Evolutionary conservation across 1,140 invertebrate species (phyloP), one percentile per base, ranked within the genome.

Genomic region (Helicorthomorpha holstii): DNA sequence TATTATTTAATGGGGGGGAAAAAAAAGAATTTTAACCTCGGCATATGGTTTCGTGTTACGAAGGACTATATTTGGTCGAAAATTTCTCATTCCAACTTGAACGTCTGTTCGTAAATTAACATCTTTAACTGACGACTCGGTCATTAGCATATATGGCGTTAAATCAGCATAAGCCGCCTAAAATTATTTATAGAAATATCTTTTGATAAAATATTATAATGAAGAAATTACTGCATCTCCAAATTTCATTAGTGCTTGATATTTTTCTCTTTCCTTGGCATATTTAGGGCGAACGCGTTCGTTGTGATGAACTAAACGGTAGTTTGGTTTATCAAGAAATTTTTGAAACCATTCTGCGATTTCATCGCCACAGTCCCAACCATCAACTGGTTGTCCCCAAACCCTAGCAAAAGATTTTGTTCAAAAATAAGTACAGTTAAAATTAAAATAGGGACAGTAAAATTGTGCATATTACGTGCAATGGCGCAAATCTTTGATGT

Each of bases 31-130:
- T n/a, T 21, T 48, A 24, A 51, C 60, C 64, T 85, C 82, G 2
- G 74, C 77, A 58, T 74, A 80, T 1, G 78, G 59, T 22, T 68
- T 56, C 1, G 73, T 64, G 1, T 78, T 79, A 57, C 75, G 73
- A 4, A 84, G 67, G 0, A 83, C 67, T 52, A 84, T 76, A 63
- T 82, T 83, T 1, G 76, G 73, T 38, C 81, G 68, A 61, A 83
- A 84, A 50, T 75, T 64, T 49, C 73, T 58, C 3, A 72, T 51
- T n/a, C 69, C 65, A 1, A 79, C 69, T 21, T 69, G 61, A 16
- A 74, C 66, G 16, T 72, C 61, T 10, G 81, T 49, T 51, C 73
- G 67, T 10, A 53, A 64, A 61, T 80, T 80, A 46, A 82, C 60
- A 24, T 82, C 80, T 0, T 70, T 60, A 1, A 82, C 64, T 0